Conservation (phyloP, 2,113 vertebrate genomes). For the Sceloporus undulatus region DNA sequence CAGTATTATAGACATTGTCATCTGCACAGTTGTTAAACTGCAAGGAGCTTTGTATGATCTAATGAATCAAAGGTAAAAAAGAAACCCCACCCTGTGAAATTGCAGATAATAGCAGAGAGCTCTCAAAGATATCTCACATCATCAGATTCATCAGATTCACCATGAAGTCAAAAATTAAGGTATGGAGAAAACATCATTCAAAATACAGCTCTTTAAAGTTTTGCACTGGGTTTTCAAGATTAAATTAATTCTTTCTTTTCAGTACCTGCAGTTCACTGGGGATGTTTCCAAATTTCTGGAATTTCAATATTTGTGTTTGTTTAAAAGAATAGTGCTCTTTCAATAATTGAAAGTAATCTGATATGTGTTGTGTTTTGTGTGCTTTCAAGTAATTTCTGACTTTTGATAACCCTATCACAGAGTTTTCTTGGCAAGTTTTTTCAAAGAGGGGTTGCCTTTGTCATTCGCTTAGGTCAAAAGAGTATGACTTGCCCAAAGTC, state of each 20-base stretch:
- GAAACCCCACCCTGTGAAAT: not conserved
- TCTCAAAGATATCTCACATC: conserved; percentile 8
- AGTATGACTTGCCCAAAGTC: too few species aligned
- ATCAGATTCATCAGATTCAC: too few species aligned
- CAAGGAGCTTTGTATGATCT: conserved; percentile 1
- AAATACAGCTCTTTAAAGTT: conserved; percentile 1
- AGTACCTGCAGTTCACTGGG: not conserved
- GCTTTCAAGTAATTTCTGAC: too few species aligned
- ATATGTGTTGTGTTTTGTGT: too few species aligned
- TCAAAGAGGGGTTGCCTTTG: too few species aligned
- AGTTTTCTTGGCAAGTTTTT: too few species aligned
- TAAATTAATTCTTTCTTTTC: conserved; percentile 10
- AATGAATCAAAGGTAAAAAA: conserved; percentile 1
- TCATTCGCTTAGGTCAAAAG: too few species aligned
- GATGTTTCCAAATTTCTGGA: not conserved
- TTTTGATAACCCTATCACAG: too few species aligned
- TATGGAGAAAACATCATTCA: not conserved
- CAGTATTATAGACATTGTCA: conserved; percentile 5
- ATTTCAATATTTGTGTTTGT: not conserved
- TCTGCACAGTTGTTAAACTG: not conserved
- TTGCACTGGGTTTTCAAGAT: not conserved
- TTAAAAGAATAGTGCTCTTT: not conserved
- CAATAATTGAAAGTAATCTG: too few species aligned
- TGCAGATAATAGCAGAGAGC: not conserved
- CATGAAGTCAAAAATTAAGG: not conserved